Base-by-base conservation (phyloP, 2,888 invertebrate genomes). In the Hemaris fuciformis region DNA sequence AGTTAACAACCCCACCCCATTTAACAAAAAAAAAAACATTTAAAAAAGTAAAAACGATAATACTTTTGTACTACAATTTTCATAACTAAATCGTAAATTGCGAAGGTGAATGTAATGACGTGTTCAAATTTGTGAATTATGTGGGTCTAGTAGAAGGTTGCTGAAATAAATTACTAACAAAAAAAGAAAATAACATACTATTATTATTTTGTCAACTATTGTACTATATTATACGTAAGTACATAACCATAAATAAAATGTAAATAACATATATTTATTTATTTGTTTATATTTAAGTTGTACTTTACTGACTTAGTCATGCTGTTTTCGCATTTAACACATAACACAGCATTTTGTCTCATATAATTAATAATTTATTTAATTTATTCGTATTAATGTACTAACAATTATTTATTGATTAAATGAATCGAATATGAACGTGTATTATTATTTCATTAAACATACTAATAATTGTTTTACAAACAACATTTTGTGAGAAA, bases 181-280 rank as follows among this genome's bases (percentile, higher is more conserved):
- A n/a, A n/a, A 38, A 3, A n/a, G n/a, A 10, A n/a, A 4, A 38
- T 38, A 13, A 4, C 10, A 38, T 38, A n/a, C 13, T 10, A 38
- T n/a, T n/a, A 38, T 27, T 31, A 27, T 53, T 59, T 59, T 73
- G 75, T 70, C 74, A 72, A 78, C 66, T 70, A 23, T 48, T 46
- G 3, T 46, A 59, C 38, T 23, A 15, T 48, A 34, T 57, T 27
- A 53, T 46, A 53, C 53, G 15, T 41, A 60, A 38, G 46, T 60
- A 48, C 38, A 18, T 56, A 68, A 61, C 66, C 67, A 62, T 71
- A 70, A 68, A 69, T 73, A 65, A 64, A 77, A 79, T 87, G 87
- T 91, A 90, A 89, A 91, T 91, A 90, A 81, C 76, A 80, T 76
- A 3, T 81, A 85, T 84, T 83, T 87, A 86, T 86, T 83, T 81